Percentiles rank a stretch among this genome's conserved stretches.
Evolutionary conservation across 1,140 invertebrate species (phyloP).

Genomic region (Heliothis subflexa): DNA sequence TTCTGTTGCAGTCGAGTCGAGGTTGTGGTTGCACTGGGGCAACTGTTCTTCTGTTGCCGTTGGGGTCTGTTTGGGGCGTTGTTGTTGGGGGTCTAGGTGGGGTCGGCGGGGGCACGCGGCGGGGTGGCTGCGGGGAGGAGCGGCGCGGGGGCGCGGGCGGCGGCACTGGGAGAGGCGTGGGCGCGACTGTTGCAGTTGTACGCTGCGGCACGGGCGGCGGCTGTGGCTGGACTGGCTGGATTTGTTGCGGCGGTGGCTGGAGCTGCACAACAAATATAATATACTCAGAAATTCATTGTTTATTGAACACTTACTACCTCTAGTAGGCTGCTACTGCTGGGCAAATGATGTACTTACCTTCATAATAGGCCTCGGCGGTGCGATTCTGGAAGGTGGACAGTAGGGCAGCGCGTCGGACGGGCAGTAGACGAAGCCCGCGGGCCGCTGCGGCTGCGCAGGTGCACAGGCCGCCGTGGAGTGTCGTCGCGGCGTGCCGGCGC

Average conservation of each 20-base stretch:
- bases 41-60: constrained; percentile 66
- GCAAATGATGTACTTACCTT: constrained; percentile 58
- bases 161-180: constrained; percentile 70
- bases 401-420: constrained; percentile 80
- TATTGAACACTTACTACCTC: background rate
- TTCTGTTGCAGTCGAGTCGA: constrained; percentile 73
- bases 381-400: constrained; percentile 80
- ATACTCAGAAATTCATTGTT: constrained; percentile 7
- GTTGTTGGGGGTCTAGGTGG: constrained; percentile 67
- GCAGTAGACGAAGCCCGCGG: constrained; percentile 81
- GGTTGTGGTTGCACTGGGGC: constrained; percentile 58
- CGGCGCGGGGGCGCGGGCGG: constrained; percentile 72
- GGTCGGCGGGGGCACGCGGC: constrained; percentile 70
- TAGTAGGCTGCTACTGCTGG: background rate
- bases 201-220: constrained; percentile 77
- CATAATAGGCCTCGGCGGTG: constrained; percentile 65
- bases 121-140: constrained; percentile 67
- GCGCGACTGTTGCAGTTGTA: constrained; percentile 61
- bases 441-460: constrained; percentile 66
- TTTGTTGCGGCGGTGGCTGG: constrained; percentile 75
- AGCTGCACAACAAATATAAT: constrained; percentile 68
- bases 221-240: constrained; percentile 65
- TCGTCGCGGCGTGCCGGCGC: constrained; percentile 71
- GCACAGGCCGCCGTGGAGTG: constrained; percentile 82
- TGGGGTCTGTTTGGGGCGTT: constrained; percentile 61